A percentile compares a stretch with the other conserved stretches of the same genome.
These are phyloP conservation scores for Sebastes vulpes DNA, from an alignment of 2,797 vertebrate genomes.

Conservation along the genomic window DNA sequence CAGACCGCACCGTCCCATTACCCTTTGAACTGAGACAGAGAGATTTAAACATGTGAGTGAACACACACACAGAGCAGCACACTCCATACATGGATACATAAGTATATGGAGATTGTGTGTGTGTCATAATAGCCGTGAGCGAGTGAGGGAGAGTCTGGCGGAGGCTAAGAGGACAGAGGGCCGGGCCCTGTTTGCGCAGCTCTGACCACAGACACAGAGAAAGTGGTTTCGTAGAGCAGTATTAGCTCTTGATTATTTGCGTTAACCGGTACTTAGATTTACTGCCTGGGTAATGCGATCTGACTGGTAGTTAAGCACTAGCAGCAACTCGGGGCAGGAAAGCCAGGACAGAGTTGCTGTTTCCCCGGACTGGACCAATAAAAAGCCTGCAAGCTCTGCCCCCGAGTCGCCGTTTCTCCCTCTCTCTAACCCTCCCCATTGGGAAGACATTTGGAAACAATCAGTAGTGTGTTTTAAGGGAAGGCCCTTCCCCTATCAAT, in stretches of 20 bases:
- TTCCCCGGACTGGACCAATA: slow-evolving; percentile 84
- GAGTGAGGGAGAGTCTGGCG: slow-evolving; percentile 44
- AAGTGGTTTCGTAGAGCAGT: slow-evolving; percentile 75
- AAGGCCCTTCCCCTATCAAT: slow-evolving; percentile 75
- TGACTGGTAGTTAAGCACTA: slow-evolving; percentile 84
- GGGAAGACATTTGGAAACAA: slow-evolving; percentile 95
- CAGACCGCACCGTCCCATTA: slow-evolving; percentile 65
- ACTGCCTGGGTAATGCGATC: slow-evolving; percentile 81
- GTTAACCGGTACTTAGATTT: slow-evolving; percentile 84
- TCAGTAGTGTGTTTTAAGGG: slow-evolving; percentile 91
- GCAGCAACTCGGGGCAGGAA: slow-evolving; percentile 80
- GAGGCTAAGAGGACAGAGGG: slow-evolving; percentile 50
- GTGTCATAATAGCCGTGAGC: slow-evolving; percentile 54
- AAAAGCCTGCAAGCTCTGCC: slow-evolving; percentile 78
- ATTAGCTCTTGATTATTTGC: slow-evolving; percentile 83
- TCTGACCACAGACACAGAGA: slow-evolving; percentile 78
- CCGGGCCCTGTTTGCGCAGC: slow-evolving; percentile 65
- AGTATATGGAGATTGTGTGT: slow-evolving; percentile 27
- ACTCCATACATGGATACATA: slow-evolving; percentile 10
- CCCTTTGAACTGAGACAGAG: slow-evolving; percentile 66
- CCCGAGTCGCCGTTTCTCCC: slow-evolving; percentile 63
- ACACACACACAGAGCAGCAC: slow-evolving; percentile 24
- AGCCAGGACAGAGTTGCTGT: slow-evolving; percentile 77
- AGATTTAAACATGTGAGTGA: slow-evolving; percentile 38
- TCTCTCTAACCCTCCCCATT: slow-evolving; percentile 71